A percentile compares a stretch with the other conserved stretches of the same genome.
phyloP scores from a whole-genome alignment of 1,140 invertebrate genomes.

The Brachionus calyciflorus region DNA sequence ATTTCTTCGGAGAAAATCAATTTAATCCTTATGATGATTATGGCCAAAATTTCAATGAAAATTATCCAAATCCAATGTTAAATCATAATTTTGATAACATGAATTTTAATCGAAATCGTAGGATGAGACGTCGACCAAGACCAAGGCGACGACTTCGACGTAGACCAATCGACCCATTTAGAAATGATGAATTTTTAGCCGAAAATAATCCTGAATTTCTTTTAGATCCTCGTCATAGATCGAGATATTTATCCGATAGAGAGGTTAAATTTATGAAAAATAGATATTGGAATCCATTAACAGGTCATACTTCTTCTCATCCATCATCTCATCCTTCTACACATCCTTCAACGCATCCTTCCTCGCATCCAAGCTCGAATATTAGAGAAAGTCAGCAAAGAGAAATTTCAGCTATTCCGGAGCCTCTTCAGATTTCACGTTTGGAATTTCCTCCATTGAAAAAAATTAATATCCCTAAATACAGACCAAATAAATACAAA shows the following conservation, averaged over 20 bases:
- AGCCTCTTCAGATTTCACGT: too few relatives aligned
- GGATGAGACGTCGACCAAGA: neutral
- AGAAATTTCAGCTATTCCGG: too few relatives aligned
- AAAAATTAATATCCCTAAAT: neutral
- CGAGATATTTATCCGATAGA: slow-evolving; percentile 16
- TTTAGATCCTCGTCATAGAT: neutral
- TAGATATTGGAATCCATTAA: neutral
- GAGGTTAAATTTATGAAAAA: slow-evolving; percentile 25
- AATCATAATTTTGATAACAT: neutral
- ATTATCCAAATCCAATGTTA: neutral
- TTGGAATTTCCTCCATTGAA: neutral
- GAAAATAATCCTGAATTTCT: slow-evolving; percentile 38
- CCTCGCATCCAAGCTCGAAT: neutral
- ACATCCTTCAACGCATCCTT: neutral
- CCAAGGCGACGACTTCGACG: neutral
- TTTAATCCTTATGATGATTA: too few relatives aligned
- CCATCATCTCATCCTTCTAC: neutral
- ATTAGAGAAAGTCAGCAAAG: too few relatives aligned
- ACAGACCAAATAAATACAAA: neutral
- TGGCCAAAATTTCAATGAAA: too few relatives aligned
- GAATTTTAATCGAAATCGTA: neutral
- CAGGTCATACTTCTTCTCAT: neutral
- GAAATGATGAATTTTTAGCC: neutral
- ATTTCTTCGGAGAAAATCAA: too few relatives aligned
- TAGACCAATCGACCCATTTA: neutral